A percentile compares a stretch with the other conserved stretches of the same genome.
Conservation (phyloP, 2,888 invertebrate species). For the Eulithis testata region DNA sequence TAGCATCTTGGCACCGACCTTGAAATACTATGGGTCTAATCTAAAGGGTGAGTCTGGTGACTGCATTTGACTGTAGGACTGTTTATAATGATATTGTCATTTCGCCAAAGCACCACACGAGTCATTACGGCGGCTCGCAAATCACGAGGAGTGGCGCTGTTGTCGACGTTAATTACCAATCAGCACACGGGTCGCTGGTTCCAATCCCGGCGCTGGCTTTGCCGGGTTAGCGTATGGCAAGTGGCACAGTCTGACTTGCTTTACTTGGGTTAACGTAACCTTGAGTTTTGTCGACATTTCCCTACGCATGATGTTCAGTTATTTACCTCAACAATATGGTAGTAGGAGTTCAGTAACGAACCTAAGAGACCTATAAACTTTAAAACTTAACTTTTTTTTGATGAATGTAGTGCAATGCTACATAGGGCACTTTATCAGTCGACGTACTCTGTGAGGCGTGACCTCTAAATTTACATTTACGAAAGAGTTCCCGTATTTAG, state of each 20-base stretch:
- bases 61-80: background rate
- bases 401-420: no score
- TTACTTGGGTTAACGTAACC: background rate
- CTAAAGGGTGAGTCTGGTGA: background rate
- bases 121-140: slow-evolving; percentile 34
- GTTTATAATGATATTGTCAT: slow-evolving; percentile 6
- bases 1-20: no score
- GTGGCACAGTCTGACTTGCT: background rate
- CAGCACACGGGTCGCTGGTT: slow-evolving; percentile 42
- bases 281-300: background rate
- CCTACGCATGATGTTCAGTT: background rate
- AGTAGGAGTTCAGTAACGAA: no score
- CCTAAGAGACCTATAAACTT: no score
- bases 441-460: no score
- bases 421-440: no score
- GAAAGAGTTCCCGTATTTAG: no score
- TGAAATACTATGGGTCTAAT: no score
- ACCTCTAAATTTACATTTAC: no score
- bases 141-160: slow-evolving; percentile 36
- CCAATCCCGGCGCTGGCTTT: slow-evolving; percentile 30
- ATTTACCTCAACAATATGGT: no score
- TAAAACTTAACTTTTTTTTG: no score
- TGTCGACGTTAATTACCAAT: slow-evolving; percentile 46
- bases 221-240: slow-evolving; percentile 3
- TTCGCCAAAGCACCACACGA: slow-evolving; percentile 6